Conservation (phyloP, 2,113 vertebrate genomes). For the Hemiscyllium ocellatum region DNA sequence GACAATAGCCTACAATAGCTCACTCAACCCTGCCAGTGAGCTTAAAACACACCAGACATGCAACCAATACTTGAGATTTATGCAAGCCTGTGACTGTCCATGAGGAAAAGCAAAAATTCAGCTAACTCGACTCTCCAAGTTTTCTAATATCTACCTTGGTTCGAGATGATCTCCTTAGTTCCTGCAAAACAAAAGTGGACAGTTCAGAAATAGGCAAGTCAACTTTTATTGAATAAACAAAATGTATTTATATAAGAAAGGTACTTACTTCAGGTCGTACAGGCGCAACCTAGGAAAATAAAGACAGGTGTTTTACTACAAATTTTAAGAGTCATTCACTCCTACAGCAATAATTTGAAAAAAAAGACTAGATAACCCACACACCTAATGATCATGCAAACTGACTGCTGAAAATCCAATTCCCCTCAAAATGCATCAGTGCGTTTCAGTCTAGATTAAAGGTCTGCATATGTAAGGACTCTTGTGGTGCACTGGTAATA, state of each 20-base stretch:
- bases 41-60: neutral
- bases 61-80: neutral
- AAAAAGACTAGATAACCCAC: neutral
- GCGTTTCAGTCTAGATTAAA: neutral
- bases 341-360: neutral
- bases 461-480: too few species aligned
- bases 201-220: neutral
- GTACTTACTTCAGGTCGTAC: neutral
- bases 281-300: neutral
- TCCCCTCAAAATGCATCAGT: neutral
- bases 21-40: neutral
- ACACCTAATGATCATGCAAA: neutral
- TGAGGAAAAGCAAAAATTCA: neutral
- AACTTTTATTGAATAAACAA: neutral
- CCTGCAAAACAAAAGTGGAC: conserved; percentile 2
- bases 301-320: neutral
- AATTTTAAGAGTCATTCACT: neutral
- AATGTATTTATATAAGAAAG: neutral
- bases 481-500: too few species aligned
- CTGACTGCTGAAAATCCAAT: neutral
- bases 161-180: neutral
- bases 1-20: neutral
- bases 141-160: neutral
- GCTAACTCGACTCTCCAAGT: neutral
- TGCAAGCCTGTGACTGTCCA: neutral